phyloP scores from a whole-genome alignment of 1,140 invertebrate genomes.

The Euwallacea fornicatus region DNA sequence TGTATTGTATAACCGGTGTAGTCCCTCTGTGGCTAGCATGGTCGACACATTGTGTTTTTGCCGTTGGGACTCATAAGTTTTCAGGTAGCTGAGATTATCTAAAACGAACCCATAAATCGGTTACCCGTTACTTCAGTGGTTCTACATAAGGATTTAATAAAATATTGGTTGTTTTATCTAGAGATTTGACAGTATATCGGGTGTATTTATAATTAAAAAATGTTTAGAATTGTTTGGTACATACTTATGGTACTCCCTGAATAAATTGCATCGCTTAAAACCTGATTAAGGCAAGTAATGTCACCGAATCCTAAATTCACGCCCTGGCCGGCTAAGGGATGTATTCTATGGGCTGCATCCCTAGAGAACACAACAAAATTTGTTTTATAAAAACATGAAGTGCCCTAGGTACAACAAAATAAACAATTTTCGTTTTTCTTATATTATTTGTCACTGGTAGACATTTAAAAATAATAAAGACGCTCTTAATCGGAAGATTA shows the following conservation, averaged over 20 bases:
- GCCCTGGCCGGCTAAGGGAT: constrained; percentile 96
- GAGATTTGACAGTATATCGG: no score
- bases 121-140: not conserved
- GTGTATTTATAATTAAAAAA: no score
- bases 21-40: constrained; percentile 82
- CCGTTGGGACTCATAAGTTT: constrained; percentile 81
- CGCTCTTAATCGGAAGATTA: no score
- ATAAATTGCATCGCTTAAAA: constrained; percentile 70
- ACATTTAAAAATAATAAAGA: no score
- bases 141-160: no score
- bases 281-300: constrained; percentile 69
- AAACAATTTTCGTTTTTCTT: no score
- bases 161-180: no score
- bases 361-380: constrained; percentile 54
- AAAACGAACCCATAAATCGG: constrained; percentile 39
- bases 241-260: constrained; percentile 75
- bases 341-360: constrained; percentile 94
- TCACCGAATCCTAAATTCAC: constrained; percentile 98
- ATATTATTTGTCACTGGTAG: no score
- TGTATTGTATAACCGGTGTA: constrained; percentile 83
- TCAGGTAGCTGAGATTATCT: constrained; percentile 68
- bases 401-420: no score
- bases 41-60: constrained; percentile 87
- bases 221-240: not conserved
- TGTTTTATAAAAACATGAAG: not conserved